Evolutionary conservation across 1,140 invertebrate genomes (phyloP).

Genomic region (Akabosia matsudoensis): DNA sequence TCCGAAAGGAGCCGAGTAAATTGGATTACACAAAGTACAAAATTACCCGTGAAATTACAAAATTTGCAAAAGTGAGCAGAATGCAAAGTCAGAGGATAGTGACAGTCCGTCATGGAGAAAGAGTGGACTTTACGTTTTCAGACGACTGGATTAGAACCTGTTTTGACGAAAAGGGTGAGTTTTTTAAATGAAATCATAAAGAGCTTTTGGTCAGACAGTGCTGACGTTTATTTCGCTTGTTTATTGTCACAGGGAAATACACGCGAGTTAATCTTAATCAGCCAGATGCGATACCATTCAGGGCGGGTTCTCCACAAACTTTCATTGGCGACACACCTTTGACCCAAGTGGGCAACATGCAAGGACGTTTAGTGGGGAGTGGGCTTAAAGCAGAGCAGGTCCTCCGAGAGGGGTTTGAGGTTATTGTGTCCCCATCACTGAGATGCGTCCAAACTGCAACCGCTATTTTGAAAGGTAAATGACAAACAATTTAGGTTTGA

Average conservation of each 20-base stretch:
- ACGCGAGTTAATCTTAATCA: neutral
- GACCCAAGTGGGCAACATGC: constrained; percentile 73
- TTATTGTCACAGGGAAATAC: neutral
- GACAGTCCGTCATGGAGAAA: constrained; percentile 80
- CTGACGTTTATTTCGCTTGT: neutral
- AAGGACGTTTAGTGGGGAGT: constrained; percentile 67
- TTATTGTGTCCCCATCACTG: constrained; percentile 79
- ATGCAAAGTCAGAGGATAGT: constrained; percentile 47
- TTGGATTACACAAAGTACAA: no score
- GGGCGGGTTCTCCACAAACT: constrained; percentile 59
- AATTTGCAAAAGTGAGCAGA: no score
- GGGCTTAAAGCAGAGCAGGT: constrained; percentile 60
- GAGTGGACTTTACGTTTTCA: constrained; percentile 88
- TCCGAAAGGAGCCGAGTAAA: no score
- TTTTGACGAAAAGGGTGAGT: constrained; percentile 69
- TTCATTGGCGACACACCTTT: constrained; percentile 80
- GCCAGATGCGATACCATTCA: constrained; percentile 1
- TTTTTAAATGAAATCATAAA: constrained; percentile 49
- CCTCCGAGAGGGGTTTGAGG: constrained; percentile 61
- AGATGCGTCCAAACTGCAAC: constrained; percentile 87
- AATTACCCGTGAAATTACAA: no score
- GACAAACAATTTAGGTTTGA: no score
- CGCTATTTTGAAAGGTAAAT: constrained; percentile 62
- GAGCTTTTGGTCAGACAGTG: constrained; percentile 45
- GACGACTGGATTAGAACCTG: constrained; percentile 76